Percentiles rank a stretch among this genome's conserved stretches.
Evolutionary conservation across 2,888 invertebrate species (phyloP).

Genomic region (Spisula solida): DNA sequence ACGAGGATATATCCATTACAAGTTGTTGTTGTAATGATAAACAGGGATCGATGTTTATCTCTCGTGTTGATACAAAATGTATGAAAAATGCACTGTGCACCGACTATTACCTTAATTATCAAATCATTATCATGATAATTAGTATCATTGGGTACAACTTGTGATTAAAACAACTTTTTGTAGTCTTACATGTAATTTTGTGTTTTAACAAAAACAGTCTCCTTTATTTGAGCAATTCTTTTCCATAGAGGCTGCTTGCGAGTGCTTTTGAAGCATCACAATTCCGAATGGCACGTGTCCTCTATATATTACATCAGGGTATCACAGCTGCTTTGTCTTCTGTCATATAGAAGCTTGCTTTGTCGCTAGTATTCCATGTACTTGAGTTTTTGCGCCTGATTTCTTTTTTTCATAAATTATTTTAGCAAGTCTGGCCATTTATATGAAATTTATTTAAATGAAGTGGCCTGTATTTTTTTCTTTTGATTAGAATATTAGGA

Average conservation of each 20-base stretch:
- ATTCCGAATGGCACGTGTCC: not conserved
- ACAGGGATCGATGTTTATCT: not conserved
- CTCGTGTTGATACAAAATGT: not conserved
- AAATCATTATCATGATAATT: not conserved
- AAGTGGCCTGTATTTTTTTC: not conserved
- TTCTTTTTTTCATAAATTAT: conserved; percentile 21
- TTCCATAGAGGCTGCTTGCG: not conserved
- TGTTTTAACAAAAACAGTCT: not conserved
- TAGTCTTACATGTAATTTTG: not conserved
- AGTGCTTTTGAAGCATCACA: not conserved
- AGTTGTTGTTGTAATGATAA: conserved; percentile 26
- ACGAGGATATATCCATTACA: conserved; percentile 9
- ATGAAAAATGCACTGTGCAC: not conserved
- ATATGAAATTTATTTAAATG: conserved; percentile 17
- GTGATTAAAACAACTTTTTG: not conserved
- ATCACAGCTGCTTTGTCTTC: conserved; percentile 25
- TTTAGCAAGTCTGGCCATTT: not conserved
- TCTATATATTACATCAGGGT: conserved; percentile 35
- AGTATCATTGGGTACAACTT: not conserved
- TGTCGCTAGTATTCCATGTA: conserved; percentile 10
- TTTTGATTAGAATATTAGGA: not conserved
- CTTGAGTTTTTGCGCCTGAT: conserved; percentile 22
- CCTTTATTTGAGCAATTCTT: not conserved
- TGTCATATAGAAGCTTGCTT: conserved; percentile 31
- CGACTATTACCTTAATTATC: conserved; percentile 9